These are phyloP conservation scores for Forbesichthys agassizii DNA, from an alignment of 2,113 vertebrate genomes.

Conservation along the genomic window DNA sequence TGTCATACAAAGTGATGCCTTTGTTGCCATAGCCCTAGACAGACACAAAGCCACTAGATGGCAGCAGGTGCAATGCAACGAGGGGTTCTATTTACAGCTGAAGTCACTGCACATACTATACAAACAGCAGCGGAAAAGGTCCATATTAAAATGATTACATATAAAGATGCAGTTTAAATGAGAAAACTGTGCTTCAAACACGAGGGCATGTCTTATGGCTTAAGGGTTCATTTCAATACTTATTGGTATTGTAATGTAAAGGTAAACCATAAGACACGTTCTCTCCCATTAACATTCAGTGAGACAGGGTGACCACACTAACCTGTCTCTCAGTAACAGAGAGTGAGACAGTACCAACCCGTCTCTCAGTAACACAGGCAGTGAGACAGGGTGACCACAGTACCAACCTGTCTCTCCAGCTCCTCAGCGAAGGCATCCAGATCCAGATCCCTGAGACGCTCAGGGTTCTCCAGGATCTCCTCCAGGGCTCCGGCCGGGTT, in stretches of 20 bases:
- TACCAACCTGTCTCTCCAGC: constrained; percentile 92
- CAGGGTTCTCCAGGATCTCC: constrained; percentile 97
- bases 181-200: too few relatives aligned
- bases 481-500: constrained; percentile 96
- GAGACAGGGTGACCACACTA: neutral
- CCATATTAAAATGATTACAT: too few relatives aligned
- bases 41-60: neutral
- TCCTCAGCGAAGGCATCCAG: constrained; percentile 97
- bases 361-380: constrained; percentile 78
- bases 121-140: too few relatives aligned
- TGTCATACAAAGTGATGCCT: constrained; percentile 96
- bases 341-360: constrained; percentile 75
- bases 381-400: too few relatives aligned
- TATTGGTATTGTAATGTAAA: too few relatives aligned
- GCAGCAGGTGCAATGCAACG: neutral
- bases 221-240: too few relatives aligned
- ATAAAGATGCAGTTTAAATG: too few relatives aligned
- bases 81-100: too few relatives aligned
- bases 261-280: too few relatives aligned
- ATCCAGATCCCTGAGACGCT: constrained; percentile 95
- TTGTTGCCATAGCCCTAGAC: constrained; percentile 96
- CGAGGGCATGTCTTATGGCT: too few relatives aligned
- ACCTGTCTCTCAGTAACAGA: constrained; percentile 79
- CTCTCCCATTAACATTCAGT: neutral
- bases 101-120: too few relatives aligned